Evolutionary conservation across 2,797 vertebrate species (phyloP).

Genomic region (Schizopygopsis pylzovi): DNA sequence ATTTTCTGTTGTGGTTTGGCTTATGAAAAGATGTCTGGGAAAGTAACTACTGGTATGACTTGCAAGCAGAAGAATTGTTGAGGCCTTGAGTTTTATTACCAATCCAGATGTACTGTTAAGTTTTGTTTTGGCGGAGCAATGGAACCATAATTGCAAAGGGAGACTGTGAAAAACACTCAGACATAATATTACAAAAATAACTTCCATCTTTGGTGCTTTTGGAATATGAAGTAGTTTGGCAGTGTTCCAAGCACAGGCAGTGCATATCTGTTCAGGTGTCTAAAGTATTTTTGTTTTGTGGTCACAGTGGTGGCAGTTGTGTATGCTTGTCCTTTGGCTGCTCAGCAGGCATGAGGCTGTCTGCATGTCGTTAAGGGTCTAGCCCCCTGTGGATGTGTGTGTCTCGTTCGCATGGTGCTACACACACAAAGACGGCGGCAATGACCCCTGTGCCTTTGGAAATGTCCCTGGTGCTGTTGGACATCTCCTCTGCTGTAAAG

Average conservation of each 20-base stretch:
- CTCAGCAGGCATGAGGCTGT: not conserved
- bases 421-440: not conserved
- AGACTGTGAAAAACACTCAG: not conserved
- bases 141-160: not conserved
- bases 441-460: slow-evolving; percentile 33
- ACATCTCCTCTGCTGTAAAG: slow-evolving; percentile 5
- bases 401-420: not conserved
- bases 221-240: not conserved
- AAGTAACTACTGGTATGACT: not conserved
- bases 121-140: not conserved
- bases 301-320: not conserved
- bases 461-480: slow-evolving; percentile 26
- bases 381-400: slow-evolving; percentile 24
- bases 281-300: not conserved
- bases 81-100: not conserved
- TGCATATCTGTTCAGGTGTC: slow-evolving; percentile 2
- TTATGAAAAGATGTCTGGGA: too few relatives aligned
- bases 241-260: not conserved
- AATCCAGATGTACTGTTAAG: not conserved
- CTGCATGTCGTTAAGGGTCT: slow-evolving; percentile 2
- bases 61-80: not conserved
- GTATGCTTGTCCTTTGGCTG: slow-evolving; percentile 29
- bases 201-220: not conserved
- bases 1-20: too few relatives aligned
- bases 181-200: not conserved